Conservation (phyloP, 1,140 invertebrate genomes). For the Fopius arisanus region DNA sequence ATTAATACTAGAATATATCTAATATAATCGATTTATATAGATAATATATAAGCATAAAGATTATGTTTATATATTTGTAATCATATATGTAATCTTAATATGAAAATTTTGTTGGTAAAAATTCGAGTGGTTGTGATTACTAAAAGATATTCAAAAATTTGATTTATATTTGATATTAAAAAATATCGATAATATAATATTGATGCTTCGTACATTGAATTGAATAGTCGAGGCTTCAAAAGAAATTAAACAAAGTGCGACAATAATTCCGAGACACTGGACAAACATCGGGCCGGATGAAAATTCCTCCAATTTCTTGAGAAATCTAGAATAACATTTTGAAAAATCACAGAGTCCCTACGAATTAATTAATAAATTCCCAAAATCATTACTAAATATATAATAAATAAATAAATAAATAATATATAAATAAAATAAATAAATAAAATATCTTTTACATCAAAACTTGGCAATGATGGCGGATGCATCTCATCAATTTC, state of each 20-base stretch:
- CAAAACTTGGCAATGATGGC: slow-evolving; percentile 18
- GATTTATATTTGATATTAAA: too few relatives aligned
- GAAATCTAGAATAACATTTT: slow-evolving; percentile 34
- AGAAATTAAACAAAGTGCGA: slow-evolving; percentile 47
- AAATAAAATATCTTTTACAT: background rate
- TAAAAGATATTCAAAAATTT: too few relatives aligned
- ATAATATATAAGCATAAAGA: too few relatives aligned
- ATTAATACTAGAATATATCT: too few relatives aligned
- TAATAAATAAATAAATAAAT: too few relatives aligned
- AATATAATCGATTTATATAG: too few relatives aligned
- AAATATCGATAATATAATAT: background rate
- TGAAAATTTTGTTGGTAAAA: too few relatives aligned
- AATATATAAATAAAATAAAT: background rate
- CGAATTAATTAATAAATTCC: background rate
- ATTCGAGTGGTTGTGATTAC: too few relatives aligned
- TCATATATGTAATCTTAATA: too few relatives aligned
- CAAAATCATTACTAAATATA: slow-evolving; percentile 5
- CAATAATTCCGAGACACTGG: slow-evolving; percentile 49
- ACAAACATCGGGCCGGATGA: slow-evolving; percentile 49
- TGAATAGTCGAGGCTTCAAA: slow-evolving; percentile 44
- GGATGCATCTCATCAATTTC: slow-evolving; percentile 19
- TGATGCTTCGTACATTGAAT: slow-evolving; percentile 39
- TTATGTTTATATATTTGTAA: too few relatives aligned
- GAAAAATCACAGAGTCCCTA: too few relatives aligned
- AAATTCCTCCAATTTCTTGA: slow-evolving; percentile 41